Evolutionary conservation across 2,113 vertebrate genomes (phyloP), one percentile per base, ranked within the genome.

Genomic region (Trogon melanurus): DNA sequence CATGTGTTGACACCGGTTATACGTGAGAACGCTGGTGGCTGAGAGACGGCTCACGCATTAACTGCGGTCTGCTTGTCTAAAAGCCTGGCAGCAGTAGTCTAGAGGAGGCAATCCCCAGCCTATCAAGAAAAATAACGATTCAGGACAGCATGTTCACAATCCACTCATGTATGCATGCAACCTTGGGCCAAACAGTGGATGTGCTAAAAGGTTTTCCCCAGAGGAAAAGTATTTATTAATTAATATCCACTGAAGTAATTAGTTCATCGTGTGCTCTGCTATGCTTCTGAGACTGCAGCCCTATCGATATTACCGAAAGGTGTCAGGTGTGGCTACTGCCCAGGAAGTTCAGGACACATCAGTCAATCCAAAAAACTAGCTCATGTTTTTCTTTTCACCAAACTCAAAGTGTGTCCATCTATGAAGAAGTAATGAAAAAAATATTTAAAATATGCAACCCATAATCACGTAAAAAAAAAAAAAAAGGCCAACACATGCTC

Each of bases 181-280:
- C 54, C 82, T 20, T 36, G 38, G 88, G 56, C 56, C 47, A 47
- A 80, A 50, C 21, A 36, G 60, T 0, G 7, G 58, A 93, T n/a
- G 56, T 76, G 67, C 58, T 89, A 66, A 79, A 89, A 89, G 75
- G 47, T 38, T 62, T 34, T 83, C 83, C 85, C 79, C 60, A 22
- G 67, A 88, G 85, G 34, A 88, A 71, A 73, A 62, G 8, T 56
- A 56, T 95, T 93, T 73, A 85, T 89, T 96, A 96, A 96, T 96
- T 95, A 91, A 30, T 80, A 89, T 16, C 71, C 79, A n/a, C 44
- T 60, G 71, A 83, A 94, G 88, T 96, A 96, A 80, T 78, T 70
- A 44, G 27, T 34, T 86, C 18, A 27, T 79, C 79, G 70, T 83
- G 74, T 74, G 93, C n/a, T 93, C 82, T 88, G 51, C 81, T 56